phyloP scores from a whole-genome alignment of 2,113 vertebrate genomes.

The Petrocephalus microphthalmus region DNA sequence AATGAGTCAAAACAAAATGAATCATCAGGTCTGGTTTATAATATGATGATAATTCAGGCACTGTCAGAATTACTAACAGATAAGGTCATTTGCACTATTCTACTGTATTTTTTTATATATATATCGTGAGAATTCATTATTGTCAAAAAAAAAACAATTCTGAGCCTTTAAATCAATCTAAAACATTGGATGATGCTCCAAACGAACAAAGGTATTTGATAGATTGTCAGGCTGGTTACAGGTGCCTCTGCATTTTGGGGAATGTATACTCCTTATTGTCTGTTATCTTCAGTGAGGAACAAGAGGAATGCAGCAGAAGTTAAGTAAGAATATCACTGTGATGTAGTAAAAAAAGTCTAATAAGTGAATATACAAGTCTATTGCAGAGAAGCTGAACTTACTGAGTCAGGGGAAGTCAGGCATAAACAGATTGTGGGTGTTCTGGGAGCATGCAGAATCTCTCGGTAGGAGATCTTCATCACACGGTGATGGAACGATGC shows the following conservation, averaged over 20 bases:
- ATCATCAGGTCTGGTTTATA: background rate
- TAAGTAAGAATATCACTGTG: slow-evolving; percentile 54
- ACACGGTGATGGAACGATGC: background rate
- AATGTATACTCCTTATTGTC: slow-evolving; percentile 21
- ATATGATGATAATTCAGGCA: background rate
- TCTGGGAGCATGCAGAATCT: background rate
- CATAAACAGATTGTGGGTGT: background rate
- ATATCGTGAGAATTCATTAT: background rate
- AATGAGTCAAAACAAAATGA: background rate
- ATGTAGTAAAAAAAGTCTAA: slow-evolving; percentile 49
- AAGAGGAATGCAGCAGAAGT: slow-evolving; percentile 48
- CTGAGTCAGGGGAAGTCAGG: background rate
- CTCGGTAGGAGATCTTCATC: background rate
- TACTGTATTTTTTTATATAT: background rate
- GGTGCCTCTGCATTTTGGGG: background rate
- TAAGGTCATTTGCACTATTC: background rate
- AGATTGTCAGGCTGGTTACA: background rate
- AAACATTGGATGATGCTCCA: background rate
- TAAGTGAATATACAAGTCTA: slow-evolving; percentile 32
- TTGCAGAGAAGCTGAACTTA: background rate
- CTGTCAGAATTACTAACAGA: background rate
- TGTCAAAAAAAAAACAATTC: background rate
- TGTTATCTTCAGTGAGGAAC: slow-evolving; percentile 48
- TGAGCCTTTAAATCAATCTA: background rate
- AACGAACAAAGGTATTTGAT: background rate